Conservation (phyloP, 2,797 vertebrate species). For the Holocentrus rufus region DNA sequence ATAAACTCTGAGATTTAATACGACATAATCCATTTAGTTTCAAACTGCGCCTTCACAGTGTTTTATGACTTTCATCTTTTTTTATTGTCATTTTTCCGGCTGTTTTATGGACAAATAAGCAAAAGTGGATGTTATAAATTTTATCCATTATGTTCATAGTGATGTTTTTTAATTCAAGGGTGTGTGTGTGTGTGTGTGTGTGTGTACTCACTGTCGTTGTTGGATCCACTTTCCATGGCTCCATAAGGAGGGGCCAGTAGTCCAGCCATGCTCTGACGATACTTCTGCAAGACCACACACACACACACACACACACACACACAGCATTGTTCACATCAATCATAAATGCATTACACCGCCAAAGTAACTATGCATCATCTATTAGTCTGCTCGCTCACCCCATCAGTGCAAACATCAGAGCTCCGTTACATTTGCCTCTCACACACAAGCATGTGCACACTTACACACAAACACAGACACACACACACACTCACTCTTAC, state of each 20-base stretch:
- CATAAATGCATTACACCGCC: slow-evolving; percentile 7
- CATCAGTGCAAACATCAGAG: slow-evolving; percentile 11
- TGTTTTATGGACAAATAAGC: neutral
- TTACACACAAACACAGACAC: neutral
- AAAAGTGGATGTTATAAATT: neutral
- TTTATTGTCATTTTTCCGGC: neutral
- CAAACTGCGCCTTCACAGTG: neutral
- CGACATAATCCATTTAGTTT: neutral
- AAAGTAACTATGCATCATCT: neutral
- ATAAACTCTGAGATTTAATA: neutral
- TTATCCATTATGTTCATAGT: neutral
- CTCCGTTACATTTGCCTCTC: neutral
- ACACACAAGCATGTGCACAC: neutral
- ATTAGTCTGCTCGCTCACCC: slow-evolving; percentile 5
- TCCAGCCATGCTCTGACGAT: slow-evolving; percentile 95
- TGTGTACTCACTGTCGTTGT: slow-evolving; percentile 91
- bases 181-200: slow-evolving; percentile 4
- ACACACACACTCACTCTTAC: slow-evolving; percentile 1
- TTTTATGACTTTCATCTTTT: neutral
- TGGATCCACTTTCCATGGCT: slow-evolving; percentile 95
- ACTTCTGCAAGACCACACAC: slow-evolving; percentile 83
- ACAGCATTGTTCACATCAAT: neutral
- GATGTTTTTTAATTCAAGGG: neutral
- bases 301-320: slow-evolving; percentile 15
- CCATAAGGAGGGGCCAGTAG: slow-evolving; percentile 97